phyloP scores from a whole-genome alignment of 2,797 vertebrate genomes.

The Carcharodon carcharias region DNA sequence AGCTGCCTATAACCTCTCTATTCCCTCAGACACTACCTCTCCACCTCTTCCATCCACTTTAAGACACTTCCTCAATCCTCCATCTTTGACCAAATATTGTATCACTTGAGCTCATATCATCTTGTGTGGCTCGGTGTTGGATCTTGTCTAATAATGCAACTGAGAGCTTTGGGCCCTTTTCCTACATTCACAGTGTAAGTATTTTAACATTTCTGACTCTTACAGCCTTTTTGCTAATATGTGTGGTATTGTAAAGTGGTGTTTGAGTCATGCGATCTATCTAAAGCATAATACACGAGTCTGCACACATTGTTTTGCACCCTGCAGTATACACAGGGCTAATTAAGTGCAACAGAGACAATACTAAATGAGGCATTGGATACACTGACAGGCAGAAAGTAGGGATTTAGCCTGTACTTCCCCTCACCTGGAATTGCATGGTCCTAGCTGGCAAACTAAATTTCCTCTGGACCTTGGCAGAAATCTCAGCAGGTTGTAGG shows the following conservation, averaged over 20 bases:
- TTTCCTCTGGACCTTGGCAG: background rate
- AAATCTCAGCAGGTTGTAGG: background rate
- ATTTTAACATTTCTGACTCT: background rate
- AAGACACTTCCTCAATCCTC: no score
- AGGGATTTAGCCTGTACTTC: background rate
- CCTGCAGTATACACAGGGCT: background rate
- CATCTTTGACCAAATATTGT: no score
- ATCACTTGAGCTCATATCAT: no score
- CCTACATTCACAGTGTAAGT: background rate
- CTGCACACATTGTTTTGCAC: background rate
- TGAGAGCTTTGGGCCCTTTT: background rate
- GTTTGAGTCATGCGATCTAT: background rate
- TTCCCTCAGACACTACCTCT: no score
- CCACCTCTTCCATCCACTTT: no score
- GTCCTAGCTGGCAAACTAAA: background rate
- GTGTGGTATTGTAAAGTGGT: background rate
- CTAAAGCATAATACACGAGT: background rate
- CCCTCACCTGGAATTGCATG: background rate
- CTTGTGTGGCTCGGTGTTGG: no score
- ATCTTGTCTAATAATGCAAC: background rate
- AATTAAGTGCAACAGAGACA: background rate
- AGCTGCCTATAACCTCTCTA: no score
- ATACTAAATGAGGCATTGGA: background rate
- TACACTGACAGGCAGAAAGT: background rate
- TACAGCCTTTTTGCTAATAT: background rate